phyloP scores from a whole-genome alignment of 2,113 vertebrate species.

The Uropsilus gracilis region DNA sequence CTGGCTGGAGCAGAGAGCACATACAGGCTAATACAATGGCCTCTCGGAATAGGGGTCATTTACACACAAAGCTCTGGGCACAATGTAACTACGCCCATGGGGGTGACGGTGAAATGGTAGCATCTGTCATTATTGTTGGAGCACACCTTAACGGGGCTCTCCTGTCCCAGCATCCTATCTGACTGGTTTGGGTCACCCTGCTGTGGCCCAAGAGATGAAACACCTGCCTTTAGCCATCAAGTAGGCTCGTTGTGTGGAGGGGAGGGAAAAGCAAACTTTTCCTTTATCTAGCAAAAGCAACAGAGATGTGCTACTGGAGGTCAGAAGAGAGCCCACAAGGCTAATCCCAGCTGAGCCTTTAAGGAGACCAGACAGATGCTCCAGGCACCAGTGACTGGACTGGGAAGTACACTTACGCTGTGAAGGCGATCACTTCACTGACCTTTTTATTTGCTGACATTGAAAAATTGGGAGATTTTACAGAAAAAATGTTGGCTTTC shows the following conservation, averaged over 20 bases:
- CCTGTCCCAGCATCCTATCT: not conserved
- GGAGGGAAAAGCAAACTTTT: not conserved
- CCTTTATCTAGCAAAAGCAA: slow-evolving; percentile 23
- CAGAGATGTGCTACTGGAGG: not conserved
- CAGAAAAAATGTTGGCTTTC: not conserved
- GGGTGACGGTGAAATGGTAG: not conserved
- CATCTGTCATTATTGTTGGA: not conserved
- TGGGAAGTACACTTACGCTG: slow-evolving; percentile 13
- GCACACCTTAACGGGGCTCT: not conserved
- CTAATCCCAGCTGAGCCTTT: not conserved
- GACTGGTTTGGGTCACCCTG: not conserved
- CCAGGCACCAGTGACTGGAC: not conserved
- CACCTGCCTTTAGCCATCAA: not conserved
- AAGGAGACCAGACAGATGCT: not conserved
- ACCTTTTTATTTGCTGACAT: slow-evolving; percentile 22
- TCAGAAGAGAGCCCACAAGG: not conserved
- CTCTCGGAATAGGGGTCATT: not conserved
- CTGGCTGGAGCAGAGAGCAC: not conserved
- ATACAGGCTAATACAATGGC: not conserved
- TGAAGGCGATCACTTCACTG: not conserved
- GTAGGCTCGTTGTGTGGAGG: not conserved
- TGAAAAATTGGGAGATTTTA: slow-evolving; percentile 1
- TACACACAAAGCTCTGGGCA: slow-evolving; percentile 11
- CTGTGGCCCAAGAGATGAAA: slow-evolving; percentile 26
- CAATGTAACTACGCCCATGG: not conserved